Evolutionary conservation across 1,140 invertebrate species (phyloP).

Genomic region (Gryllus bimaculatus): DNA sequence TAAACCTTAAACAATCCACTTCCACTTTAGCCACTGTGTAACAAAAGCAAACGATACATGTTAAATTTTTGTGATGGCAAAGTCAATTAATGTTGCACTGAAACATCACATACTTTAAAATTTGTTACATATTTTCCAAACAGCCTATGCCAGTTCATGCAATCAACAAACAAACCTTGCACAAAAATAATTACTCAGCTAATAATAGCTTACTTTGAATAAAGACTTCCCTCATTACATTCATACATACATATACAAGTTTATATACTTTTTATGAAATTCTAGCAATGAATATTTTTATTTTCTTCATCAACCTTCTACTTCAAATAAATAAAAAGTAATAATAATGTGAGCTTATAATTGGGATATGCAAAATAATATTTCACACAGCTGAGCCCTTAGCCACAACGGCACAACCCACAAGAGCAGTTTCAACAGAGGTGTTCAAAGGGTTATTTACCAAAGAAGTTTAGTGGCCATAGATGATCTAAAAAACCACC

Average conservation of each 20-base stretch:
- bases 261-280: background rate
- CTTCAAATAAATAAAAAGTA: background rate
- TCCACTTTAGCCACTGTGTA: no score
- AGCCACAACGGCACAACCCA: background rate
- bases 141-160: no score
- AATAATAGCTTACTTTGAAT: no score
- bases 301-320: background rate
- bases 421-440: background rate
- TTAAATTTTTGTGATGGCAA: no score
- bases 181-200: no score
- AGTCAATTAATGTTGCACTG: no score
- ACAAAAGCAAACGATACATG: no score
- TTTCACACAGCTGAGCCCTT: background rate
- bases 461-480: background rate
- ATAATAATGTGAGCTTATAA: background rate
- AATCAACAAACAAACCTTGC: no score
- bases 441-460: background rate
- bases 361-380: background rate
- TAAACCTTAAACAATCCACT: no score
- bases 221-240: background rate
- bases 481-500: background rate
- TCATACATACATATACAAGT: background rate
- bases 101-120: no score
- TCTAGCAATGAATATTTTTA: background rate
- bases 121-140: no score